phyloP scores from a whole-genome alignment of 2,888 invertebrate species.

The Cheilosia pagana region DNA sequence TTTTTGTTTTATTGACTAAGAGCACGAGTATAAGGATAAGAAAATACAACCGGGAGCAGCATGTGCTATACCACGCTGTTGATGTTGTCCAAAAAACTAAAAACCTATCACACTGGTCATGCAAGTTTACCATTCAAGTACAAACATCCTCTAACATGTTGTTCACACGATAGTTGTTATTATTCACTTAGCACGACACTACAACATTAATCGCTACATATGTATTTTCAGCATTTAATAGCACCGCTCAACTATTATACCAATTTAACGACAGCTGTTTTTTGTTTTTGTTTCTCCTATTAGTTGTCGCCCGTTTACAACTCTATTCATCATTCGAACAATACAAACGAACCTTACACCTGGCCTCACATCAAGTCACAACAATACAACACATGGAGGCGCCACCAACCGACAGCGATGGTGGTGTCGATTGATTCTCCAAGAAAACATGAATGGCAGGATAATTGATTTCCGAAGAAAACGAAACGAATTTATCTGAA shows the following conservation, averaged over 20 bases:
- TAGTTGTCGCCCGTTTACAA: constrained; percentile 52
- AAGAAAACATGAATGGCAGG: constrained; percentile 51
- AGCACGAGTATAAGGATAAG: no score
- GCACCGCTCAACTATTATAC: neutral
- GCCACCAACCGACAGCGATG: neutral
- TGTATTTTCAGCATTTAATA: neutral
- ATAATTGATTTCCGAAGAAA: constrained; percentile 66
- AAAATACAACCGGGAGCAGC: no score
- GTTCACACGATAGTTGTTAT: no score
- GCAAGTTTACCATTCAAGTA: no score
- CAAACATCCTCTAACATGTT: no score
- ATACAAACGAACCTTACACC: constrained; percentile 42
- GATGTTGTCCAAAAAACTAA: no score
- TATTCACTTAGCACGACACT: no score
- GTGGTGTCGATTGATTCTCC: constrained; percentile 58
- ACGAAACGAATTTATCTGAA: constrained; percentile 58
- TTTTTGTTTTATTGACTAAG: no score
- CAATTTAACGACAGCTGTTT: constrained; percentile 8
- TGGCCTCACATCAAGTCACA: constrained; percentile 7
- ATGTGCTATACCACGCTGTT: no score
- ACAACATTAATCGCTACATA: no score
- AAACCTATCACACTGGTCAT: no score
- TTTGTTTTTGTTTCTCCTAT: neutral
- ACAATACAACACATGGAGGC: constrained; percentile 11
- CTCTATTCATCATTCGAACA: constrained; percentile 47